Base-by-base conservation (phyloP, 2,797 vertebrate species). In the Acomys russatus region DNA sequence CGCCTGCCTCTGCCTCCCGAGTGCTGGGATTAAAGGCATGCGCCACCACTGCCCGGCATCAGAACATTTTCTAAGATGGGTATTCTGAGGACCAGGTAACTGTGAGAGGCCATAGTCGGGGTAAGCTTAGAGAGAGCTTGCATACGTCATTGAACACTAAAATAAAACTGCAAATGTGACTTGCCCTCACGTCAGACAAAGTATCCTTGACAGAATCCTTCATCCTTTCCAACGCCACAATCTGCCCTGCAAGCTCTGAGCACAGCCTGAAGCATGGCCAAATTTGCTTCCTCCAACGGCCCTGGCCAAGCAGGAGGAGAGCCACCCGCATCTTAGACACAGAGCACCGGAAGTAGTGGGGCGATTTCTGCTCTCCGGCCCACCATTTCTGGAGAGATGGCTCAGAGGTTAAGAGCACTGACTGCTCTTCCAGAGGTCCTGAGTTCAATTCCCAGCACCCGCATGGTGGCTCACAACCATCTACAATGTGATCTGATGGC, bases 311-410 rank as follows among this genome's bases (percentile, higher is more conserved):
- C 28, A 4, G 74, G 56, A 38, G 33, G 28, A 95, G 51, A 77
- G 82, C 49, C 71, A 14, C 6, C 1, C 17, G 33, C 15, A 38
- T 91, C 35, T 30, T 7, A 4, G 78, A 95, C 56, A 89, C 14
- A 68, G 56, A 91, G 70, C 17, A 74, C 68, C 30, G 51, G 56
- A 91, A 76, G 54, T 33, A 35, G 54, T 6, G 33, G 70, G 44
- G 63, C 49, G 38, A 91, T 77, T 95, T 91, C 54, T 68, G 64
- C 59, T 92, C 22, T 74, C 9, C 2, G 6, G 91, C 93, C 85
- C 25, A 33, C 61, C n/a, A n/a, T n/a, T n/a, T n/a, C n/a, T n/a
- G n/a, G n/a, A n/a, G n/a, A n/a, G n/a, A n/a, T n/a, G n/a, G n/a
- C n/a, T n/a, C n/a, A n/a, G n/a, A n/a, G n/a, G n/a, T n/a, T n/a